Percentiles rank a stretch among this genome's conserved stretches.
These are phyloP conservation scores for Pinna nobilis DNA, from an alignment of 1,140 invertebrate genomes.

Conservation along the genomic window DNA sequence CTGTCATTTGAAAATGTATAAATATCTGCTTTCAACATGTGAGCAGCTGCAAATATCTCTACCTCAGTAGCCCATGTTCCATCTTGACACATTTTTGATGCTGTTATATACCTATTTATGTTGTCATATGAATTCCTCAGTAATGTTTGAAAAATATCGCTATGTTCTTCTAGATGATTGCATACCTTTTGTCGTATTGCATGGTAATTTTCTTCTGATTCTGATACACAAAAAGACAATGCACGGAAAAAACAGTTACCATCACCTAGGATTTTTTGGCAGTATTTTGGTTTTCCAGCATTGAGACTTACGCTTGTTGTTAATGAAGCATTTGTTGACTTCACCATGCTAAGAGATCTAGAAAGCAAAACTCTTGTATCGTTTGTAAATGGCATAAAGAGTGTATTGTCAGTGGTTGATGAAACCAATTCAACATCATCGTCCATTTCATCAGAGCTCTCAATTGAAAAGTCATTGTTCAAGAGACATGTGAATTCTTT, in stretches of 20 bases:
- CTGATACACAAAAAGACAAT: background rate
- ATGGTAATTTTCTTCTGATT: background rate
- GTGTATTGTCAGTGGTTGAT: background rate
- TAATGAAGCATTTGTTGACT: background rate
- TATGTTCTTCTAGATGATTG: background rate
- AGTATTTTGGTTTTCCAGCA: background rate
- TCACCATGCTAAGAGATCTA: background rate
- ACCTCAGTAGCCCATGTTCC: constrained; percentile 7
- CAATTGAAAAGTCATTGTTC: too few relatives aligned
- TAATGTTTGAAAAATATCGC: background rate
- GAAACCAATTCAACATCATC: background rate
- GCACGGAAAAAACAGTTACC: constrained; percentile 20
- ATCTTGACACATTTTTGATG: background rate
- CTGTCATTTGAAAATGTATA: background rate
- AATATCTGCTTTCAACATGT: background rate
- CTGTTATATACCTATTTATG: background rate
- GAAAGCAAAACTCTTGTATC: background rate
- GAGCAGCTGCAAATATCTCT: background rate
- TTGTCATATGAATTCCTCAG: background rate
- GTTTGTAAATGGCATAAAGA: background rate
- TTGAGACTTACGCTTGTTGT: background rate
- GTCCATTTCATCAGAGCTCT: background rate
- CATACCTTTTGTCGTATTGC: background rate
- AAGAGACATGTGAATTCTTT: too few relatives aligned
- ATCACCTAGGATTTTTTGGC: background rate